Percentiles rank a stretch among this genome's conserved stretches.
phyloP scores from a whole-genome alignment of 1,140 invertebrate species.

The Copidosoma floridanum region DNA sequence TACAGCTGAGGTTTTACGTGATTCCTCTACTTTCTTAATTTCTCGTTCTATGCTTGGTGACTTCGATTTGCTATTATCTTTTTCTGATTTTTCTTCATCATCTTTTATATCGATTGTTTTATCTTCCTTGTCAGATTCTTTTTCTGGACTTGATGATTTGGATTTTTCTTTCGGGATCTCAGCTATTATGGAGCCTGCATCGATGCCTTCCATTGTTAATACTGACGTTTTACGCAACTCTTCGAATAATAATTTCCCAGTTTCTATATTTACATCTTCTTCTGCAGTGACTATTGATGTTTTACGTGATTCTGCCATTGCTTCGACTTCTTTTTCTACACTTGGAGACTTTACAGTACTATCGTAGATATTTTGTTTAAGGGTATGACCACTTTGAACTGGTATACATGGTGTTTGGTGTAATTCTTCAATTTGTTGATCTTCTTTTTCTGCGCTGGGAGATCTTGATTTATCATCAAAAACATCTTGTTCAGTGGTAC shows the following conservation, averaged over 20 bases:
- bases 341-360: neutral
- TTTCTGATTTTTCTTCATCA: neutral
- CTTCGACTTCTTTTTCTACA: neutral
- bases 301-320: neutral
- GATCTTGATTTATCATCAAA: slow-evolving; percentile 7
- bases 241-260: too few species aligned
- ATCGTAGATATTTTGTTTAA: too few species aligned
- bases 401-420: neutral
- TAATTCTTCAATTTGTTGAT: neutral
- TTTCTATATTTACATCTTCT: neutral
- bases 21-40: neutral
- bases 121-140: slow-evolving; percentile 11
- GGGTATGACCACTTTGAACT: too few species aligned
- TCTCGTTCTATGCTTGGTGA: slow-evolving; percentile 9
- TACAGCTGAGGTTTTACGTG: neutral
- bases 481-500: neutral
- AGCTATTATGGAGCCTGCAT: too few species aligned
- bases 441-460: slow-evolving; percentile 14
- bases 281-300: neutral
- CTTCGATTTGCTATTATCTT: too few species aligned
- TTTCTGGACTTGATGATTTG: slow-evolving; percentile 2
- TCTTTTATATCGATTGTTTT: slow-evolving; percentile 9
- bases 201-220: neutral
- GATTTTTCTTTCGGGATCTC: neutral
- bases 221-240: neutral